A percentile compares a stretch with the other conserved stretches of the same genome.
phyloP scores from a whole-genome alignment of 2,888 invertebrate genomes.

The Cheilosia pagana region DNA sequence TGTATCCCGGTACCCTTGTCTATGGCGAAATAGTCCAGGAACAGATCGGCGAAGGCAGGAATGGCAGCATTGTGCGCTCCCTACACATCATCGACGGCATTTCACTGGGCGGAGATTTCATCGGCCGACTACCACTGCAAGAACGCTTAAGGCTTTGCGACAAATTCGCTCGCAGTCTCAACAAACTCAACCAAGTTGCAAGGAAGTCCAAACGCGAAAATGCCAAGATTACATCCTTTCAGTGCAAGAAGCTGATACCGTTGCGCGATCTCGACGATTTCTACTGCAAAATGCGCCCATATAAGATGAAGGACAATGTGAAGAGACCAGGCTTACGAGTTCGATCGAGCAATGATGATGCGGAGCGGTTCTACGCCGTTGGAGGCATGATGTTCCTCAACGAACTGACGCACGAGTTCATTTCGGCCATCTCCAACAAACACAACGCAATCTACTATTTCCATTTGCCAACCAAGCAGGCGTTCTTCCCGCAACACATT shows the following conservation, averaged over 20 bases:
- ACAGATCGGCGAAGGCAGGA: slow-evolving; percentile 85
- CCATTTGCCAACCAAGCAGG: slow-evolving; percentile 76
- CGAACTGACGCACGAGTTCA: slow-evolving; percentile 78
- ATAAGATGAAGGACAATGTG: slow-evolving; percentile 81
- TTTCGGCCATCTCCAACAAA: slow-evolving; percentile 79
- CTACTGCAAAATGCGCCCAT: slow-evolving; percentile 80
- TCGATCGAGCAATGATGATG: slow-evolving; percentile 76
- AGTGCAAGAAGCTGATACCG: slow-evolving; percentile 80
- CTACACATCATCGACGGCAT: slow-evolving; percentile 92
- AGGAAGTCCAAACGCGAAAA: slow-evolving; percentile 75
- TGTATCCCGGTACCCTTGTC: slow-evolving; percentile 88
- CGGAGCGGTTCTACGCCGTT: slow-evolving; percentile 81
- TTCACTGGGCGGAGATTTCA: slow-evolving; percentile 88
- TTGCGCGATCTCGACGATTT: slow-evolving; percentile 79
- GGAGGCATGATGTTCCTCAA: slow-evolving; percentile 82
- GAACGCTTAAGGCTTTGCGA: slow-evolving; percentile 83
- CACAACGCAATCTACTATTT: slow-evolving; percentile 80
- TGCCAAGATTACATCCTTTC: slow-evolving; percentile 77
- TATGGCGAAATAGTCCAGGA: slow-evolving; percentile 90
- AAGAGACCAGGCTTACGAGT: slow-evolving; percentile 80
- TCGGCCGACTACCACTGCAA: slow-evolving; percentile 85
- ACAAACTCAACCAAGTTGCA: slow-evolving; percentile 80
- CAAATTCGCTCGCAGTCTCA: slow-evolving; percentile 81
- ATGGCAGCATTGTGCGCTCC: slow-evolving; percentile 84
- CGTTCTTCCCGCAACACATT: slow-evolving; percentile 77